phyloP scores from a whole-genome alignment of 2,113 vertebrate genomes.

The Hippocampus comes region DNA sequence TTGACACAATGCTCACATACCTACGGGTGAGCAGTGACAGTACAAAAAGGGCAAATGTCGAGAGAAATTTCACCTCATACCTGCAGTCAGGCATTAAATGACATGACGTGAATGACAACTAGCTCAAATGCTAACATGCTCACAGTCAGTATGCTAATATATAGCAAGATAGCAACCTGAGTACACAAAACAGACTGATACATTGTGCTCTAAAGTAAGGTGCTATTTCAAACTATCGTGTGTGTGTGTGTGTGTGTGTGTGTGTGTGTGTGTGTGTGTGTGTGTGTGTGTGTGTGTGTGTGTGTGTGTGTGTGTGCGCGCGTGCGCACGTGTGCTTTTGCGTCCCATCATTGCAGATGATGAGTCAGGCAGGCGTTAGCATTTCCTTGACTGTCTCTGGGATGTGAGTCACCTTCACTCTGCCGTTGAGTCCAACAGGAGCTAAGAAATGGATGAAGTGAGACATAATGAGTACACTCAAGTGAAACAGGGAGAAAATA shows the following conservation, averaged over 20 bases:
- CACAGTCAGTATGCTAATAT: no score
- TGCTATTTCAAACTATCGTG: background rate
- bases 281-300: background rate
- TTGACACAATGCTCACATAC: no score
- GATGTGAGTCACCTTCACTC: slow-evolving; percentile 52
- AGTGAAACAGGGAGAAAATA: slow-evolving; percentile 15
- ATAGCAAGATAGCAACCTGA: no score
- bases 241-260: background rate
- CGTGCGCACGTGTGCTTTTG: background rate
- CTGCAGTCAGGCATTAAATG: no score
- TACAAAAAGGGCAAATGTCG: no score
- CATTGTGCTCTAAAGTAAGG: no score
- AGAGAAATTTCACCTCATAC: no score
- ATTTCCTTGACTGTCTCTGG: slow-evolving; percentile 49
- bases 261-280: no score
- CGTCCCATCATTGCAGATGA: slow-evolving; percentile 23
- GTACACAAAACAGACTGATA: no score
- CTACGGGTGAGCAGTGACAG: no score
- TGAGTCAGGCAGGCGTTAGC: slow-evolving; percentile 51
- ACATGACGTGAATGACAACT: no score
- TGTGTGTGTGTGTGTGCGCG: background rate
- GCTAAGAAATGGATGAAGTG: slow-evolving; percentile 41
- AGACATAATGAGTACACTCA: slow-evolving; percentile 57
- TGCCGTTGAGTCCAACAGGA: slow-evolving; percentile 39
- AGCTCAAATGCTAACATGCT: no score